A percentile compares a stretch with the other conserved stretches of the same genome.
These are phyloP conservation scores for Nebria brevicollis DNA, from an alignment of 2,888 invertebrate genomes.

Conservation along the genomic window DNA sequence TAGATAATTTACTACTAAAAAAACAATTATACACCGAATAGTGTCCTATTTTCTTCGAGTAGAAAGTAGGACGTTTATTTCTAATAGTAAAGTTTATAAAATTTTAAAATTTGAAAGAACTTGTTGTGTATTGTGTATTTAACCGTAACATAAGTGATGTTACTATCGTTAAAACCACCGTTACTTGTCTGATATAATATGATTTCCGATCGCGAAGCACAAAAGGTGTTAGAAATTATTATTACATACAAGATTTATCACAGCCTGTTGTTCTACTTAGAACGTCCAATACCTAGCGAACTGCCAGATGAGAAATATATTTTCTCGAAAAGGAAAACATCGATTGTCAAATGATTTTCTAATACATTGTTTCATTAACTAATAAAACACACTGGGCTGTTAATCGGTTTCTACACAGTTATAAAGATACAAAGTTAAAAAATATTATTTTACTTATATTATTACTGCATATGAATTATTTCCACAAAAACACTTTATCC, in stretches of 20 bases:
- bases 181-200: constrained; percentile 12
- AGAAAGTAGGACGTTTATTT: too few relatives aligned
- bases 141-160: constrained; percentile 8
- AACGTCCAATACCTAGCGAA: not conserved
- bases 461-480: too few relatives aligned
- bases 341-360: not conserved
- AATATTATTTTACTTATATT: too few relatives aligned
- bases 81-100: not conserved
- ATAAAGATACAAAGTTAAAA: too few relatives aligned
- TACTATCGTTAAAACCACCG: constrained; percentile 13
- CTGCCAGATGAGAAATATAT: not conserved
- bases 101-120: not conserved
- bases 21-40: too few relatives aligned
- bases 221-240: constrained; percentile 1
- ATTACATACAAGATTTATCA: not conserved
- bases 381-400: not conserved
- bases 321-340: not conserved
- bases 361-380: not conserved
- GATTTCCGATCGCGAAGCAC: constrained; percentile 14
- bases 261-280: not conserved
- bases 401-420: too few relatives aligned
- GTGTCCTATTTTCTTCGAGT: too few relatives aligned
- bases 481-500: too few relatives aligned
- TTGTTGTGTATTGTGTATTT: not conserved
- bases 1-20: too few relatives aligned